Conservation (phyloP, 2,888 invertebrate species). For the Acheta domesticus region DNA sequence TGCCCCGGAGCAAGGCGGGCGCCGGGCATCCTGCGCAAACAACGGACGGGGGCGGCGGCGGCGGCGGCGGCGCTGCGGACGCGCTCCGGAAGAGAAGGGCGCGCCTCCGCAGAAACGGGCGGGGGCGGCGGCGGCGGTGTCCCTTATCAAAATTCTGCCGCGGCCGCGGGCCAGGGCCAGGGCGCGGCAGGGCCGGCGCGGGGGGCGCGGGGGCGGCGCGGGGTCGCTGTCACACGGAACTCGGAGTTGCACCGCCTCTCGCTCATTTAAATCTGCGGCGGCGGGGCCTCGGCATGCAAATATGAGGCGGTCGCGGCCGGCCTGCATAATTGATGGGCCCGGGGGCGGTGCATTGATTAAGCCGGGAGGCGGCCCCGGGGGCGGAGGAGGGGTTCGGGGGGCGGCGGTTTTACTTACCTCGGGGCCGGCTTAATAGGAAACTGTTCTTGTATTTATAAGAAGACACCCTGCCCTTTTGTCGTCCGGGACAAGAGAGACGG, state of each 20-base stretch:
- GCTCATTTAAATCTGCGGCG: constrained; percentile 18
- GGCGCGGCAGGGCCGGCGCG: not conserved
- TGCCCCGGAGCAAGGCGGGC: too few relatives aligned
- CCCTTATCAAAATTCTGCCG: constrained; percentile 1
- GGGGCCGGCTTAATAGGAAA: constrained; percentile 46
- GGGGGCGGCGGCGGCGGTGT: not conserved
- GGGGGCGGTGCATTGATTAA: constrained; percentile 4
- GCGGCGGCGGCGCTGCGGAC: too few relatives aligned
- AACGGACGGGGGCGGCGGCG: too few relatives aligned
- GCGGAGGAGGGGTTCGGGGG: not conserved
- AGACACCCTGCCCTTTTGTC: constrained; percentile 19
- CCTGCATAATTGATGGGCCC: constrained; percentile 10
- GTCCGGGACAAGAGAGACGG: constrained; percentile 6
- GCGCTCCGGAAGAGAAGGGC: not conserved
- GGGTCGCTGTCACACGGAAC: not conserved
- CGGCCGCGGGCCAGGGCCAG: not conserved
- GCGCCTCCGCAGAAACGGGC: not conserved
- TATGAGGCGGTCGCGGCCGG: constrained; percentile 18
- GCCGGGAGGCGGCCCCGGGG: not conserved
- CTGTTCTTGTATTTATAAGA: constrained; percentile 40
- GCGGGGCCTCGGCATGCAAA: constrained; percentile 1
- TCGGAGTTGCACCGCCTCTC: not conserved
- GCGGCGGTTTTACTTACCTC: constrained; percentile 9
- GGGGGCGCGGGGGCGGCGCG: not conserved
- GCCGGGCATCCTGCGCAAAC: too few relatives aligned